phyloP scores from a whole-genome alignment of 2,888 invertebrate species.

The Mechanitis messenoides region DNA sequence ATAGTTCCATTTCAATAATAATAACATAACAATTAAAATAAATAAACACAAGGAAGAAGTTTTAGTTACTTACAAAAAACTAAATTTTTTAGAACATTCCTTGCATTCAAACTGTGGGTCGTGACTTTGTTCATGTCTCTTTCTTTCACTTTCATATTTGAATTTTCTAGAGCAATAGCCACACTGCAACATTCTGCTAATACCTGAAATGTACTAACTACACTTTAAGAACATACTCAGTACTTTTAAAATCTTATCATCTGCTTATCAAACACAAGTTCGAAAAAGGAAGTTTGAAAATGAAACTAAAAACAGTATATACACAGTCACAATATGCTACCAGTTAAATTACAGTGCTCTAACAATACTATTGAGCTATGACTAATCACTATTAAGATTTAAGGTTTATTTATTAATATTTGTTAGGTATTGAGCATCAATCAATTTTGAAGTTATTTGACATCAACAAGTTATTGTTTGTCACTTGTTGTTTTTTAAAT shows the following conservation, averaged over 20 bases:
- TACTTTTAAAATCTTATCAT: slow-evolving; percentile 7
- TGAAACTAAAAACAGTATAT: neutral
- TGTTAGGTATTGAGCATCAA: no score
- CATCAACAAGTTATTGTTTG: no score
- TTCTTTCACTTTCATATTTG: slow-evolving; percentile 63
- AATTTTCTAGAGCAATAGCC: slow-evolving; percentile 55
- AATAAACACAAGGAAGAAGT: neutral
- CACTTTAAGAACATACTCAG: slow-evolving; percentile 3
- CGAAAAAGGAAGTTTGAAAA: neutral
- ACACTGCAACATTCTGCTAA: slow-evolving; percentile 40
- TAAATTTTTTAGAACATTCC: slow-evolving; percentile 65
- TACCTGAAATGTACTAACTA: neutral
- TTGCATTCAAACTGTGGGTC: slow-evolving; percentile 57
- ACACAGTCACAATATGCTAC: no score
- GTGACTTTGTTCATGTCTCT: slow-evolving; percentile 65
- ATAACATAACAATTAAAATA: slow-evolving; percentile 6
- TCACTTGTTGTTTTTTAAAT: no score
- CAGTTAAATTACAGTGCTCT: no score
- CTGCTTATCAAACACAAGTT: slow-evolving; percentile 5
- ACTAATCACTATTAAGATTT: no score
- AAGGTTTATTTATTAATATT: no score
- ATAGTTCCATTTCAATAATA: neutral
- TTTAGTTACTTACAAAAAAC: slow-evolving; percentile 57
- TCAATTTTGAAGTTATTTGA: no score
- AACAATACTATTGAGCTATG: no score